These are phyloP conservation scores for Desmodus rotundus DNA, from an alignment of 2,113 vertebrate species.

Conservation along the genomic window DNA sequence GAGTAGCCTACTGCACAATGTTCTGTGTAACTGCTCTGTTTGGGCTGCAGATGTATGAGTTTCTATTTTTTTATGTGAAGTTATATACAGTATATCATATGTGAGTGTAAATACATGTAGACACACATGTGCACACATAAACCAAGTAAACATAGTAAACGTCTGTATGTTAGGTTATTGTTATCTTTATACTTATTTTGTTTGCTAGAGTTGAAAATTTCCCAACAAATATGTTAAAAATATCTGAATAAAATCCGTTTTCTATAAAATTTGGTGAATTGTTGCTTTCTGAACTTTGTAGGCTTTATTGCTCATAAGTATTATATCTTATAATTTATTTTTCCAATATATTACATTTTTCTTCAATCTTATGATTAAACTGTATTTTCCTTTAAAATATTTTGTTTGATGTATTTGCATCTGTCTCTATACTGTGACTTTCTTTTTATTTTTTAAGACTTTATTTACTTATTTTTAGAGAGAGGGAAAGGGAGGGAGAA, in stretches of 20 bases:
- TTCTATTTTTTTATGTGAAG: background rate
- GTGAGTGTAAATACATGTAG: accelerated
- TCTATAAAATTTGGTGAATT: background rate
- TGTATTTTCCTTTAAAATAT: background rate
- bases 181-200: background rate
- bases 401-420: background rate
- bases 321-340: background rate
- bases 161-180: background rate
- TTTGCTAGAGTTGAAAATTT: background rate
- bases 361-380: background rate
- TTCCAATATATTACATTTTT: background rate
- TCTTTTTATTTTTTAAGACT: background rate
- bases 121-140: background rate
- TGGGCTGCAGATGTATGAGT: background rate
- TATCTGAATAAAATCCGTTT: background rate
- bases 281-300: background rate
- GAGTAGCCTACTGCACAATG: background rate
- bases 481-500: too few species aligned
- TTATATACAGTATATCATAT: background rate
- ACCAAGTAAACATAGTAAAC: background rate
- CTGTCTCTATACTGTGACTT: background rate
- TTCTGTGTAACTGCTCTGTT: background rate
- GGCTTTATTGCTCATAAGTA: background rate
- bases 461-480: too few species aligned
- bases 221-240: background rate